Evolutionary conservation across 1,140 invertebrate genomes (phyloP).

Genomic region (Saccostrea cuccullata): DNA sequence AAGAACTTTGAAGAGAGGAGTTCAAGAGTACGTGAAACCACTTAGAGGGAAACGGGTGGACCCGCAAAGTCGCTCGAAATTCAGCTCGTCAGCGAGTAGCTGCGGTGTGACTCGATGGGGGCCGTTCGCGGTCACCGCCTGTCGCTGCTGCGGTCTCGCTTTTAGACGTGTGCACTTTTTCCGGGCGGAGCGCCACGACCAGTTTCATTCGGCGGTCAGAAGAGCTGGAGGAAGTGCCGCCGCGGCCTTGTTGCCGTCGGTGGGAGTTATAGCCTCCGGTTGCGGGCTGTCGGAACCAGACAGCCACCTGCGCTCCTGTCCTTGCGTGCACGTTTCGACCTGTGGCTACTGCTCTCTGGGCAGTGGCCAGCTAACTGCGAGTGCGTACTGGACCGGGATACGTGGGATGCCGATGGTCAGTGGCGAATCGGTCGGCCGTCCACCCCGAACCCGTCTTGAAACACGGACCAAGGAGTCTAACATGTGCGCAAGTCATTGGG

Average conservation of each 20-base stretch:
- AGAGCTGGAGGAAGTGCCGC: not conserved
- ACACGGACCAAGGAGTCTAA: conserved; percentile 95
- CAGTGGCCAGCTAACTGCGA: not conserved
- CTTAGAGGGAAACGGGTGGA: conserved; percentile 82
- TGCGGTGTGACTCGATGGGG: conserved; percentile 37
- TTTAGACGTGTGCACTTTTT: too few species aligned
- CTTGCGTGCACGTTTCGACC: too few species aligned
- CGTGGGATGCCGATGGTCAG: not conserved
- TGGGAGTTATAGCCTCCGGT: too few species aligned
- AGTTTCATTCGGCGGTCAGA: not conserved
- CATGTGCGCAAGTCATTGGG: conserved; percentile 88
- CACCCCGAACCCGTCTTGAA: conserved; percentile 91
- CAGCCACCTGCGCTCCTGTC: not conserved
- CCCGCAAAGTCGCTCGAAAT: conserved; percentile 71
- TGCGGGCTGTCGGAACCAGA: not conserved
- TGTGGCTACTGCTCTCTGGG: not conserved
- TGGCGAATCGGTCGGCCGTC: conserved; percentile 76
- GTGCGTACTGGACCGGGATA: not conserved
- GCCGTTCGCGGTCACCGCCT: not conserved
- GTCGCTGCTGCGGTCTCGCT: conserved; percentile 8
- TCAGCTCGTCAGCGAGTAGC: conserved; percentile 78
- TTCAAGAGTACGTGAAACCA: too few species aligned
- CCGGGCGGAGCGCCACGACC: not conserved
- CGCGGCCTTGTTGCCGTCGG: not conserved
- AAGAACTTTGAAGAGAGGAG: too few species aligned